Conservation (phyloP, 2,113 vertebrate genomes). For the Ptilorrhoa leucosticta region DNA sequence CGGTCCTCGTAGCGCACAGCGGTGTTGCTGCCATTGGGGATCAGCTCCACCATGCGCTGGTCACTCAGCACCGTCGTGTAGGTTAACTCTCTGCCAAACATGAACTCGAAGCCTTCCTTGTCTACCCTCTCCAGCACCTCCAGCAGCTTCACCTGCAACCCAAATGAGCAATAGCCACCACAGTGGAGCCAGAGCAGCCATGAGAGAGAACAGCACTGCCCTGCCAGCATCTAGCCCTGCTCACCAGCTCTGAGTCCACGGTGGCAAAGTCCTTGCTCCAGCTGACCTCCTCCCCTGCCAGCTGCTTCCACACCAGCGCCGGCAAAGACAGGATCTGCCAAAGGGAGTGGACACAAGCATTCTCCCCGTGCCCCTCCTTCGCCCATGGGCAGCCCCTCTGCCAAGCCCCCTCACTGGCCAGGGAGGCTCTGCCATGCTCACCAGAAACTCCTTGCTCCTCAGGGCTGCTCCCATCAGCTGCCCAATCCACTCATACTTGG, state of each 20-base stretch:
- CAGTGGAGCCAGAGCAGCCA: fast-evolving
- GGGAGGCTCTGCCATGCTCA: constrained; percentile 55
- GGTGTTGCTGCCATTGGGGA: constrained; percentile 81
- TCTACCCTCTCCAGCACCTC: constrained; percentile 92
- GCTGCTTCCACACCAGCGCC: constrained; percentile 92
- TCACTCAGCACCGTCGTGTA: constrained; percentile 88
- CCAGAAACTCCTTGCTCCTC: constrained; percentile 92
- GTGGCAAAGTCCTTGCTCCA: constrained; percentile 92
- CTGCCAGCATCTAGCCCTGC: not conserved
- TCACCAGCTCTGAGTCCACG: constrained; percentile 89
- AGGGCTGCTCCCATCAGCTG: constrained; percentile 95
- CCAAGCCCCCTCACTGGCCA: not conserved
- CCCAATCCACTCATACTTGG: constrained; percentile 94
- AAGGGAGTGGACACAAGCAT: fast-evolving
- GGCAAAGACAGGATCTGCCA: constrained; percentile 88
- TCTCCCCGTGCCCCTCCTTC: not conserved
- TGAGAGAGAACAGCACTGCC: fast-evolving
- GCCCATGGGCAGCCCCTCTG: not conserved
- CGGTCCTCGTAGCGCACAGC: constrained; percentile 88
- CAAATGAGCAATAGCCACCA: not conserved
- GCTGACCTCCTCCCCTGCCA: constrained; percentile 87
- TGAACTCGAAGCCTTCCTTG: constrained; percentile 89
- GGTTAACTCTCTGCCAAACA: constrained; percentile 89
- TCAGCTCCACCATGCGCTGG: constrained; percentile 85
- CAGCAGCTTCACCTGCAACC: constrained; percentile 86